Base-by-base conservation (phyloP, 1,140 invertebrate species). In the Stenopsyche tienmushanensis region DNA sequence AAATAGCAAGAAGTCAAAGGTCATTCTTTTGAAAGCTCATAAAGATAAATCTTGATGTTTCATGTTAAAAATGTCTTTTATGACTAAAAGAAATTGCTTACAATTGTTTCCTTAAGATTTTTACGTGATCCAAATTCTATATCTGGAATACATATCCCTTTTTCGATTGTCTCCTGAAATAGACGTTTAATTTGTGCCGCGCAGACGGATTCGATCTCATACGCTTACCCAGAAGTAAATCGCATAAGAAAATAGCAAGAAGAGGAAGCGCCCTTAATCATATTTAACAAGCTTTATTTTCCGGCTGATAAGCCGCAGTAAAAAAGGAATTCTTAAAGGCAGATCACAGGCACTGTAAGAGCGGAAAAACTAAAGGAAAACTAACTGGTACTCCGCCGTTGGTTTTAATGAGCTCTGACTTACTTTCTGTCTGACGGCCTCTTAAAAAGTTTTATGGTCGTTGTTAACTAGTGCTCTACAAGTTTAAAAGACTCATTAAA, bases 401-500 rank as follows among this genome's bases (percentile, higher is more conserved):
- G 29, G 24, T 67, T 67, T 67, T 67, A 68, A 68, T 68, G 62
- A 64, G 66, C 62, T 64, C 54, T 62, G 60, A 53, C 60, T 25
- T 49, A 26, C 58, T 49, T 58, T 52, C 49, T 53, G 47, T 63
- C 26, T 25, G 60, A 54, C 15, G 25, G 47, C 29, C 47, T 57
- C 60, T 67, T 49, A 62, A 52, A 49, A 52, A 64, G 54, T 68
- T 68, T 68, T 68, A 69, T 69, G 63, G 55, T 21, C 67, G 62
- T 69, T 68, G 66, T 68, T 68, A 68, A 68, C 66, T 64, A 68
- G 66, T 68, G 34, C 57, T 59, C 55, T 41, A 34, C 53, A 60
- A 68, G 54, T 68, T 68, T 68, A 54, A 68, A 68, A 68, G 54
- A 64, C 66, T 64, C 66, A 64, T 68, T 68, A 68, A 52, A 53